Base-by-base conservation (phyloP, 2,888 invertebrate species). In the Andrena minutula region DNA sequence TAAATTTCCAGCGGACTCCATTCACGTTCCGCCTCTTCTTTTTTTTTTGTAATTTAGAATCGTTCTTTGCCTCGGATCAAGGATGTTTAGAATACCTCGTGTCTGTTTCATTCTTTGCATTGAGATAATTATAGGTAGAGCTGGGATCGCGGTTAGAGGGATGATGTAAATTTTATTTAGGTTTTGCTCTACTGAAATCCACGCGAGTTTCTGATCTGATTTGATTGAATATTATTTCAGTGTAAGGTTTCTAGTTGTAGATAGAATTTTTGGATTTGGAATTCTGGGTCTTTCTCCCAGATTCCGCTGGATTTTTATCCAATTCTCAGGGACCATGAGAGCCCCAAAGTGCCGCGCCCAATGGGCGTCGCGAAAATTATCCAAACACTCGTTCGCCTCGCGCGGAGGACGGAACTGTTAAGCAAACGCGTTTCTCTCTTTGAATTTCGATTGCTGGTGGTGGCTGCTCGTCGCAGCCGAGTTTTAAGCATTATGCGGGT, bases 401-500 rank as follows among this genome's bases (percentile, higher is more conserved):
- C 51, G 51, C 51, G 51, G 20, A 51, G 51, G 51, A 20, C 20
- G 51, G 3, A 8, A 51, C 58, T 26, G 26, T 5, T 26, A 16
- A 58, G 28, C 58, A 58, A 28, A 58, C 58, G n/a, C 41, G 23
- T 16, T 12, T 56, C 60, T 30, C 51, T 56, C 51, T 56, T 73
- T 49, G 65, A 79, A 74, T 71, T 60, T 70, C 66, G 66, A 69
- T 56, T 8, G 73, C 30, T 41, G 70, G 47, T 12, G 73, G 16
- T 23, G 58, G 65, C 71, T 58, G 41, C 58, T 79, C 70, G 65
- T 51, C 28, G 71, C 75, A 28, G 76, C 73, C 71, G 23, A 20
- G 58, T 74, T 75, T 78, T n/a, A 60, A 66, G 69, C 20, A 75
- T 74, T 84, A 84, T 77, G 85, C 85, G 85, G 72, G 77, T 83